These are phyloP conservation scores for Sisyra terminalis DNA, from an alignment of 2,888 invertebrate genomes.

Conservation along the genomic window DNA sequence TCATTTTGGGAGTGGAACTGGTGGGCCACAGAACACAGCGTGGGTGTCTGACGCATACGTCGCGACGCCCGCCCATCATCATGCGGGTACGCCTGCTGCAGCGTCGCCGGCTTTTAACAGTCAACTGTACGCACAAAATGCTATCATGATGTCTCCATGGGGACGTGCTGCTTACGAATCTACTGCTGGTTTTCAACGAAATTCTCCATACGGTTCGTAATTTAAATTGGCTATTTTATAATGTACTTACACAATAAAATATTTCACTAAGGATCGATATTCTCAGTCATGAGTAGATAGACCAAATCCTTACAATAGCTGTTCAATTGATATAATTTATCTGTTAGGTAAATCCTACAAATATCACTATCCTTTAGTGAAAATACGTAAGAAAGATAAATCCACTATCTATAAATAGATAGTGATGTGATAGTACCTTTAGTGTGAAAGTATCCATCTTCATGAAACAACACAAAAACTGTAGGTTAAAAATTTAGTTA, in stretches of 20 bases:
- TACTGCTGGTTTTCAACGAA: constrained; percentile 53
- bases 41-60: constrained; percentile 16
- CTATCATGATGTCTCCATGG: constrained; percentile 63
- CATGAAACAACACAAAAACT: too few relatives aligned
- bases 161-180: constrained; percentile 54
- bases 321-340: too few relatives aligned
- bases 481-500: too few relatives aligned
- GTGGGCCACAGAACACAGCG: constrained; percentile 19
- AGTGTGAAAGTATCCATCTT: too few relatives aligned
- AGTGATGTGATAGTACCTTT: too few relatives aligned
- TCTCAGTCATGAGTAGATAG: too few relatives aligned
- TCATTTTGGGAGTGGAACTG: constrained; percentile 21
- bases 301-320: too few relatives aligned
- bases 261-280: too few relatives aligned
- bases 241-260: not conserved
- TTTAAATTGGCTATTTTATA: not conserved
- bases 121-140: constrained; percentile 67
- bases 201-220: constrained; percentile 57
- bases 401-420: too few relatives aligned
- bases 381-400: too few relatives aligned
- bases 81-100: constrained; percentile 10
- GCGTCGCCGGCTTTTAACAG: constrained; percentile 23
- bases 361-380: too few relatives aligned
- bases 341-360: too few relatives aligned
- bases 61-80: constrained; percentile 8